A percentile compares a stretch with the other conserved stretches of the same genome.
Evolutionary conservation across 2,888 invertebrate species (phyloP).

Genomic region (Scaptomyza polygonia): DNA sequence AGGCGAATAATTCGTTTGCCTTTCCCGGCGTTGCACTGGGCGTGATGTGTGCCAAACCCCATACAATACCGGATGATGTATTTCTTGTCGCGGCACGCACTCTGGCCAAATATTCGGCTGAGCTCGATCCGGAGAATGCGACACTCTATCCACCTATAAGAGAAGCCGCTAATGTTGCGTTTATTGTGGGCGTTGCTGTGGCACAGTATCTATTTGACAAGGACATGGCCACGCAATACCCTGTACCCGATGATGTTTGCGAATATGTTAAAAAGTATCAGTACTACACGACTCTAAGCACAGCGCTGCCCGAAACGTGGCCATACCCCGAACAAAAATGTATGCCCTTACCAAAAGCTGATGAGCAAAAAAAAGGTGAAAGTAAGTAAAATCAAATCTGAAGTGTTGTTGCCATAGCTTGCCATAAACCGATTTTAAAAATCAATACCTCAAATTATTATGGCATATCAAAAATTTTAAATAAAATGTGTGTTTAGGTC

Average conservation of each 20-base stretch:
- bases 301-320: slow-evolving; percentile 44
- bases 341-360: slow-evolving; percentile 9
- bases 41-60: slow-evolving; percentile 21
- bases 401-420: neutral
- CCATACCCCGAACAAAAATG: slow-evolving; percentile 30
- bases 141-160: slow-evolving; percentile 46
- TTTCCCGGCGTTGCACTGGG: slow-evolving; percentile 65
- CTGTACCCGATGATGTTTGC: slow-evolving; percentile 30
- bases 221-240: slow-evolving; percentile 8
- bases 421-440: no score
- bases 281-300: slow-evolving; percentile 24
- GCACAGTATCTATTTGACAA: slow-evolving; percentile 31
- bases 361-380: neutral
- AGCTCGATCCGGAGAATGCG: slow-evolving; percentile 7
- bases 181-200: slow-evolving; percentile 30
- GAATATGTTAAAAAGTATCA: slow-evolving; percentile 11
- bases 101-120: slow-evolving; percentile 30
- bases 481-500: neutral
- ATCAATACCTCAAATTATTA: no score
- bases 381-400: neutral
- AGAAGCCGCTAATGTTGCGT: slow-evolving; percentile 43
- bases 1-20: slow-evolving; percentile 64
- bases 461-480: neutral
- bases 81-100: slow-evolving; percentile 51
- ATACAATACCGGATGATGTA: slow-evolving; percentile 46